Percentiles rank a stretch among this genome's conserved stretches.
Conservation (phyloP, 2,888 invertebrate species). For the Apotomis turbidana region DNA sequence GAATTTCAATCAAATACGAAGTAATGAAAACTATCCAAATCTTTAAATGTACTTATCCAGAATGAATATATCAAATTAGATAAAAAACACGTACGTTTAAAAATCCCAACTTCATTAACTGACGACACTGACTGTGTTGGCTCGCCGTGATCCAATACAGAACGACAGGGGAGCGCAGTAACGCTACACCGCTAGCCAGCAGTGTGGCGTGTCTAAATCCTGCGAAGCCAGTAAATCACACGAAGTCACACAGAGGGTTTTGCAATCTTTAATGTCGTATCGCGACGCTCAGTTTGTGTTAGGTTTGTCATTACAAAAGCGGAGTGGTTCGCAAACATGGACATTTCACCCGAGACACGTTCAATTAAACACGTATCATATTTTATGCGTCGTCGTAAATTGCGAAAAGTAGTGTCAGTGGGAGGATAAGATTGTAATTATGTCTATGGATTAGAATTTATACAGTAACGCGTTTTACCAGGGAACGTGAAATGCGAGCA, state of each 20-base stretch:
- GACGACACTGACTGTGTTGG: slow-evolving; percentile 8
- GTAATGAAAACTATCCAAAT: too few species aligned
- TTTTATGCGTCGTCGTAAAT: slow-evolving; percentile 5
- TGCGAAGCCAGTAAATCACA: slow-evolving; percentile 83
- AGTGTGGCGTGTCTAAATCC: slow-evolving; percentile 81
- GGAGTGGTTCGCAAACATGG: slow-evolving; percentile 69
- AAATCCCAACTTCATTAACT: not conserved
- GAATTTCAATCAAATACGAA: too few species aligned
- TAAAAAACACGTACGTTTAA: too few species aligned
- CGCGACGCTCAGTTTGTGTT: slow-evolving; percentile 58
- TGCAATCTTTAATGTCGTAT: slow-evolving; percentile 73
- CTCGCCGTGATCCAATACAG: slow-evolving; percentile 51
- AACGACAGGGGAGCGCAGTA: slow-evolving; percentile 61
- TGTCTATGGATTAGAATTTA: not conserved
- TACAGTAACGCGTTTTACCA: not conserved
- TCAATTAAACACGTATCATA: slow-evolving; percentile 44
- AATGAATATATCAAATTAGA: too few species aligned
- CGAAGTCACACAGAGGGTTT: slow-evolving; percentile 81
- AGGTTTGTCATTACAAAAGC: slow-evolving; percentile 70
- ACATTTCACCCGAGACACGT: slow-evolving; percentile 47
- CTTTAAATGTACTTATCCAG: too few species aligned
- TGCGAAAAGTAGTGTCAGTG: not conserved
- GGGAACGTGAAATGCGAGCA: too few species aligned
- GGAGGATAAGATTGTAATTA: not conserved
- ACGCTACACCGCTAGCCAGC: slow-evolving; percentile 67